A percentile compares a stretch with the other conserved stretches of the same genome.
phyloP scores from a whole-genome alignment of 2,113 vertebrate species.

The Desmodus rotundus region DNA sequence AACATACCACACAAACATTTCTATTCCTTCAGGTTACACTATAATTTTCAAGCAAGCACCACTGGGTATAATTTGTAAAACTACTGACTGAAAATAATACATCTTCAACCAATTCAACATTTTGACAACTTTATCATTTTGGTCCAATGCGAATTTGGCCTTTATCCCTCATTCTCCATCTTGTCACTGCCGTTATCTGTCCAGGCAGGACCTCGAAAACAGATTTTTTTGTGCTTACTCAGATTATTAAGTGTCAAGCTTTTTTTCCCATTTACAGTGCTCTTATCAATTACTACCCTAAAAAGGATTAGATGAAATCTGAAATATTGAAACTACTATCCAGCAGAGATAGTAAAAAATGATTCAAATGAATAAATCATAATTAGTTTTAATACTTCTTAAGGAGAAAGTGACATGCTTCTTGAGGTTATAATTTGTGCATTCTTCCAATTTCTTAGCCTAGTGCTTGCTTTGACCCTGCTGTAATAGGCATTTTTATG shows the following conservation, averaged over 20 bases:
- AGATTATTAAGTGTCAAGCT: background rate
- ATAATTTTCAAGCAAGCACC: background rate
- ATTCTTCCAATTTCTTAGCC: background rate
- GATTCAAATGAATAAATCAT: background rate
- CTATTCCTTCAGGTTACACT: background rate
- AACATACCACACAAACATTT: background rate
- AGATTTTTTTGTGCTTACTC: background rate
- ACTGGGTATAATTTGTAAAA: background rate
- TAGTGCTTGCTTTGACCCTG: background rate
- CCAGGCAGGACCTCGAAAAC: background rate
- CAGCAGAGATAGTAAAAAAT: background rate
- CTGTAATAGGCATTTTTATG: background rate
- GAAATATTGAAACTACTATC: background rate
- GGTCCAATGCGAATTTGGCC: background rate
- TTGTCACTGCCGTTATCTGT: background rate
- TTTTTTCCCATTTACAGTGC: background rate
- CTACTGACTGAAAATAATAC: background rate
- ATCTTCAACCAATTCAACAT: background rate
- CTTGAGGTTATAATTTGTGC: background rate
- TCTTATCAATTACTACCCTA: background rate
- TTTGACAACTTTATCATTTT: background rate
- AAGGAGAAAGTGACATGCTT: background rate
- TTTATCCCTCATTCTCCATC: background rate
- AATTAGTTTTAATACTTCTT: background rate
- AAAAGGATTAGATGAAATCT: background rate